These are phyloP conservation scores for Thera obeliscata DNA, from an alignment of 2,888 invertebrate genomes.

Conservation along the genomic window DNA sequence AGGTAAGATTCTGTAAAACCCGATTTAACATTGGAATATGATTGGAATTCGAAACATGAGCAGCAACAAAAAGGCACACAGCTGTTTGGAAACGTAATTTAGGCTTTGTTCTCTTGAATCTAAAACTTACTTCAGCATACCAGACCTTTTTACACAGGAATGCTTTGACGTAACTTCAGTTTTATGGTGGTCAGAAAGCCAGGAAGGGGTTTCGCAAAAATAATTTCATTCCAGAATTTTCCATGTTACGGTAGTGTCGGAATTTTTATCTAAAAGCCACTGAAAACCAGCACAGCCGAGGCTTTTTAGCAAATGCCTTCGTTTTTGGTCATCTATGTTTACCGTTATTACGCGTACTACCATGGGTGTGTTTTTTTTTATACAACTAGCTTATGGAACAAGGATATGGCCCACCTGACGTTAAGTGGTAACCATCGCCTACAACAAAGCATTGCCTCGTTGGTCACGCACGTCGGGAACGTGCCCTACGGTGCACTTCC, in stretches of 20 bases:
- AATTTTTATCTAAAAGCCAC: not conserved
- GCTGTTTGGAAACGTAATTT: not conserved
- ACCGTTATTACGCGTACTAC: too few relatives aligned
- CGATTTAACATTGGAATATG: not conserved
- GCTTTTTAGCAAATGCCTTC: too few relatives aligned
- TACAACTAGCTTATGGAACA: too few relatives aligned
- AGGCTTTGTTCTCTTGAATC: not conserved
- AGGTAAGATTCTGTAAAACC: not conserved
- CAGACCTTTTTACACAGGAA: not conserved
- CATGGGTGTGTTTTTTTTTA: too few relatives aligned
- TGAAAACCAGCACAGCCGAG: too few relatives aligned
- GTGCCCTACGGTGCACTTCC: too few relatives aligned
- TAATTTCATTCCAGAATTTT: not conserved
- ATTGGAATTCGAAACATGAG: not conserved
- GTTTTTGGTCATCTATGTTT: too few relatives aligned
- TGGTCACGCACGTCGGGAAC: too few relatives aligned
- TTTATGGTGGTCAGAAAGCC: not conserved
- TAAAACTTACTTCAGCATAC: slow-evolving; percentile 2
- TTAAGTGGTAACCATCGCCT: too few relatives aligned
- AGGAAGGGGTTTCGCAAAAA: slow-evolving; percentile 1
- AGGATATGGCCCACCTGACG: too few relatives aligned
- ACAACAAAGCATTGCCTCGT: too few relatives aligned
- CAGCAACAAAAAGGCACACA: not conserved
- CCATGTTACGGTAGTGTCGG: not conserved
- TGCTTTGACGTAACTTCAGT: slow-evolving; percentile 6